These are phyloP conservation scores for Lethrus apterus DNA, from an alignment of 1,140 invertebrate species.

Conservation along the genomic window DNA sequence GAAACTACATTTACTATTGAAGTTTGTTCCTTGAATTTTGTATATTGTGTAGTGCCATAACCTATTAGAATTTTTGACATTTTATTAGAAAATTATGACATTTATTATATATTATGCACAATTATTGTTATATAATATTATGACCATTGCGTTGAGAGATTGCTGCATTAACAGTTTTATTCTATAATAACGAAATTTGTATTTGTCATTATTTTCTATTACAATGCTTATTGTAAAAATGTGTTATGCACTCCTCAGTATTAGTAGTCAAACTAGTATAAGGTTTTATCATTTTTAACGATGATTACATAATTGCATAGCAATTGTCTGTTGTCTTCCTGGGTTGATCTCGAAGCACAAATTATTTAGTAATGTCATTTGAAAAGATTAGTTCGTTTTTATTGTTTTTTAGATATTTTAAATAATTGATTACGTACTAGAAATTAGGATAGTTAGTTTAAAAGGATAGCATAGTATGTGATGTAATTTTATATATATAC, in stretches of 20 bases:
- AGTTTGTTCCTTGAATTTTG: constrained; percentile 13
- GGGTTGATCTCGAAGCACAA: constrained; percentile 33
- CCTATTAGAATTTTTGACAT: not conserved
- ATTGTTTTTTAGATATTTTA: not conserved
- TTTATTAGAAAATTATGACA: constrained; percentile 3
- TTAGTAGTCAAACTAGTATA: constrained; percentile 12
- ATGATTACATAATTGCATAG: constrained; percentile 12
- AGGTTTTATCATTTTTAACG: constrained; percentile 12
- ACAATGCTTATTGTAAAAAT: too few species aligned
- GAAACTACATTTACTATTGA: constrained; percentile 7
- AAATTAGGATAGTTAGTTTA: constrained; percentile 4
- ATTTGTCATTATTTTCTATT: too few species aligned
- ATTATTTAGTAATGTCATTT: constrained; percentile 20
- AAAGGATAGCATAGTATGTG: constrained; percentile 26
- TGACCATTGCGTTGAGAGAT: too few species aligned
- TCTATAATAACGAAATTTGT: too few species aligned
- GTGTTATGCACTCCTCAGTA: constrained; percentile 13
- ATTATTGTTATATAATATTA: too few species aligned
- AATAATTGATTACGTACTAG: constrained; percentile 4
- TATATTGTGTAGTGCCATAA: constrained; percentile 8
- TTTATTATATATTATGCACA: too few species aligned
- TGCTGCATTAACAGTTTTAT: too few species aligned
- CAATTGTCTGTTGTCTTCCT: constrained; percentile 31
- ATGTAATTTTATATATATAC: constrained; percentile 30
- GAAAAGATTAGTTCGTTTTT: constrained; percentile 3